Conservation (phyloP, 1,140 invertebrate genomes). For the Oedothorax gibbosus region DNA sequence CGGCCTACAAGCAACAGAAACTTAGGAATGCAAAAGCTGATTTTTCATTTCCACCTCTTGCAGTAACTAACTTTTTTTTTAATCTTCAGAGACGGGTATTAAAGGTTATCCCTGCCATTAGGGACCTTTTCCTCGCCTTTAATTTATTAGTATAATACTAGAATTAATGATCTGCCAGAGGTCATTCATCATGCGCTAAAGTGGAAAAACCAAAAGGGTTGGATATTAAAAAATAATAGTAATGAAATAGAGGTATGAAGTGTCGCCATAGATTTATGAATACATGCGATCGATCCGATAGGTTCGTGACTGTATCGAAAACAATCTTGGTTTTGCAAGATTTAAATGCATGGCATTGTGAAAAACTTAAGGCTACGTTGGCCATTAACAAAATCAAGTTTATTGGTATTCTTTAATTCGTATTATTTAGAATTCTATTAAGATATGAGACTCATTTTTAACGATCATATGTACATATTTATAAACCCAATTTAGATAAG, state of each 20-base stretch:
- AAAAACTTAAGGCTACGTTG: no score
- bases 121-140: constrained; percentile 40
- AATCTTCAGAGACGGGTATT: constrained; percentile 37
- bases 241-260: neutral
- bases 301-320: neutral
- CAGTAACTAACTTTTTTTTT: constrained; percentile 17
- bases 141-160: constrained; percentile 57
- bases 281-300: neutral
- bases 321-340: neutral
- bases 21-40: constrained; percentile 29
- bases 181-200: constrained; percentile 31
- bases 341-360: no score
- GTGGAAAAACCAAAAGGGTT: neutral
- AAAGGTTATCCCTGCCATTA: constrained; percentile 26
- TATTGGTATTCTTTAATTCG: no score
- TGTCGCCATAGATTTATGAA: constrained; percentile 12
- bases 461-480: no score
- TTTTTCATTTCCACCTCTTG: constrained; percentile 33
- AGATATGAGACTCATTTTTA: no score
- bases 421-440: no score
- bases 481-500: no score
- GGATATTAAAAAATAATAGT: constrained; percentile 4
- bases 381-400: no score
- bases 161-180: constrained; percentile 51
- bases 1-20: constrained; percentile 16